Evolutionary conservation across 2,113 vertebrate genomes (phyloP), one percentile per base, ranked within the genome.

Genomic region (Charina bottae): DNA sequence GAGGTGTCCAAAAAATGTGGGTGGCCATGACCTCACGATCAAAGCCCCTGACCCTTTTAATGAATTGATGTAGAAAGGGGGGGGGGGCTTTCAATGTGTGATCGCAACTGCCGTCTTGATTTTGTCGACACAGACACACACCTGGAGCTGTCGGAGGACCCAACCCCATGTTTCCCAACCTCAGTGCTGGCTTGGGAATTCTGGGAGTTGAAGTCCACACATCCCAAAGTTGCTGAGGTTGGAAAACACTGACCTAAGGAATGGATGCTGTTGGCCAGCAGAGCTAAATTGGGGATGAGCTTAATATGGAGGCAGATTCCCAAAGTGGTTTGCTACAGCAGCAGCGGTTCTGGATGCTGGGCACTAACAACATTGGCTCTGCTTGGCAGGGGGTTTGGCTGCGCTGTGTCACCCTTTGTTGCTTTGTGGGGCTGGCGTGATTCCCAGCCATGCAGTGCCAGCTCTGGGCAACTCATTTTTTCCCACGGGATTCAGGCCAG

Each of bases 311-410:
- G 91, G 12, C 17, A n/a, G 55, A 60, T 53, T 60, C 56, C 55
- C 13, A 33, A 64, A 11, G 0, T 85, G 12, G 55, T 23, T 54
- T 89, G 56, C 13, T 42, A 89, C 56, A 55, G 21, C 21, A 55
- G 7, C 28, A 3, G 28, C 24, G 0, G n/a, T 26, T 24, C 46
- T 62, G 58, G 42, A 62, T n/a, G 46, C 15, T 84, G 87, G 56
- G 72, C 78, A 26, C 17, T 60, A 92, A 58, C 23, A 37, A 84
- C 72, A n/a, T 10, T 88, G 85, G 64, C 54, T 23, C 33, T 28
- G 53, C 64, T 94, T 92, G 60, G 94, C 95, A 90, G 94, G 94
- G 54, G 72, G 87, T 37, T 92, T 84, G 91, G 72, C 87, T 42
- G 19, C 78, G 58, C 91, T 21, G 42, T 11, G 15, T 24, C 42